A percentile compares a stretch with the other conserved stretches of the same genome.
Evolutionary conservation across 2,888 invertebrate species (phyloP).

Genomic region (Dromius quadrimaculatus): DNA sequence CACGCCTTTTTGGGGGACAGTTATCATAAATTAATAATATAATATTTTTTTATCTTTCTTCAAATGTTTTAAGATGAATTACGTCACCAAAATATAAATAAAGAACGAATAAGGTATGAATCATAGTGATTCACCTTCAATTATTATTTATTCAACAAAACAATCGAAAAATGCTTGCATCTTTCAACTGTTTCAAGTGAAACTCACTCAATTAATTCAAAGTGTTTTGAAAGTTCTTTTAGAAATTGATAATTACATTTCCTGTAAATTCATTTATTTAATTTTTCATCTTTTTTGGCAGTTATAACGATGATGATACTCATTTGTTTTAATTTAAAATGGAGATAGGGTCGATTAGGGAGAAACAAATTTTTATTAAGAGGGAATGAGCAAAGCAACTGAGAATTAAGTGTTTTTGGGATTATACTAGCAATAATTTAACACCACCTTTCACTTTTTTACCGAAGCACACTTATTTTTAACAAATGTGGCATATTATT

Average conservation of each 20-base stretch:
- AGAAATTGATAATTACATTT: background rate
- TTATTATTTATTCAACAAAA: conserved; percentile 12
- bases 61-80: background rate
- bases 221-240: conserved; percentile 32
- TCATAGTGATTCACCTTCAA: conserved; percentile 22
- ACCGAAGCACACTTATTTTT: too few relatives aligned
- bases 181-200: conserved; percentile 23
- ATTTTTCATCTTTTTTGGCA: background rate
- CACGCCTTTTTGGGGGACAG: background rate
- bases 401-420: too few relatives aligned
- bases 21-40: too few relatives aligned
- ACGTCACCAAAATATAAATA: conserved; percentile 19
- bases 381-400: too few relatives aligned
- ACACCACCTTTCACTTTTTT: too few relatives aligned
- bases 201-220: conserved; percentile 31
- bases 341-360: too few relatives aligned
- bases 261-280: background rate
- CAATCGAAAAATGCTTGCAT: conserved; percentile 15
- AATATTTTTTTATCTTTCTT: too few relatives aligned
- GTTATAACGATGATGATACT: background rate
- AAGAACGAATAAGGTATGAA: conserved; percentile 28
- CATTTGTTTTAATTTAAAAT: conserved; percentile 7
- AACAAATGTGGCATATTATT: too few relatives aligned
- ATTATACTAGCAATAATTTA: too few relatives aligned
- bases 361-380: too few relatives aligned